A percentile compares a stretch with the other conserved stretches of the same genome.
Conservation (phyloP, 2,113 vertebrate species). For the Thinocorus orbignyianus region DNA sequence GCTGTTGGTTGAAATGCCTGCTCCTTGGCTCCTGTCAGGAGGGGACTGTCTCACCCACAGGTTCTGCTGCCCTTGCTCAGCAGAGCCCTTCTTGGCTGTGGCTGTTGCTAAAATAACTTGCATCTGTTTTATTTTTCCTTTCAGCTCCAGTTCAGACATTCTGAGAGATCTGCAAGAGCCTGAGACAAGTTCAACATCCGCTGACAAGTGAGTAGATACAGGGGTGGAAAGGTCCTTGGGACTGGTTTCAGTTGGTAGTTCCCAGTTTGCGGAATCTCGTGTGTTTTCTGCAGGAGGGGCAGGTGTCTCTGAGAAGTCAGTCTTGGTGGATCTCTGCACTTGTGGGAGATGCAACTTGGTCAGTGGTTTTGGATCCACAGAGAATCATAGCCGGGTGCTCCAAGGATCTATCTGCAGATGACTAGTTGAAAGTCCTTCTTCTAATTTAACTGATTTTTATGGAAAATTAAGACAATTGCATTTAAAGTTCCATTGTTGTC, state of each 20-base stretch:
- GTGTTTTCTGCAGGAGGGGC: background rate
- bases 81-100: background rate
- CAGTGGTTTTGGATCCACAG: background rate
- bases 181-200: slow-evolving; percentile 22
- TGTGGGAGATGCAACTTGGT: background rate
- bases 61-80: background rate
- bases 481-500: background rate
- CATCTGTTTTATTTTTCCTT: background rate
- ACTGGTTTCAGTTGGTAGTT: background rate
- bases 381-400: background rate
- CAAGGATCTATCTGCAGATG: background rate
- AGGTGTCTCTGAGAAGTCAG: background rate
- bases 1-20: background rate
- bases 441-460: background rate
- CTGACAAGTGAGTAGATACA: slow-evolving; percentile 60
- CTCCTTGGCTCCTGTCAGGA: background rate
- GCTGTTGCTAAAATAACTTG: background rate
- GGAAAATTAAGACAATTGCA: background rate
- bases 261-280: background rate
- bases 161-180: slow-evolving; percentile 68
- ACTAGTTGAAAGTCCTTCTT: background rate
- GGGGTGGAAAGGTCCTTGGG: background rate
- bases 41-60: background rate
- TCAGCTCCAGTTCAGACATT: slow-evolving; percentile 80
- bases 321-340: background rate